A percentile compares a stretch with the other conserved stretches of the same genome.
Conservation (phyloP, 2,888 invertebrate species). For the Xestia sexstrigata region DNA sequence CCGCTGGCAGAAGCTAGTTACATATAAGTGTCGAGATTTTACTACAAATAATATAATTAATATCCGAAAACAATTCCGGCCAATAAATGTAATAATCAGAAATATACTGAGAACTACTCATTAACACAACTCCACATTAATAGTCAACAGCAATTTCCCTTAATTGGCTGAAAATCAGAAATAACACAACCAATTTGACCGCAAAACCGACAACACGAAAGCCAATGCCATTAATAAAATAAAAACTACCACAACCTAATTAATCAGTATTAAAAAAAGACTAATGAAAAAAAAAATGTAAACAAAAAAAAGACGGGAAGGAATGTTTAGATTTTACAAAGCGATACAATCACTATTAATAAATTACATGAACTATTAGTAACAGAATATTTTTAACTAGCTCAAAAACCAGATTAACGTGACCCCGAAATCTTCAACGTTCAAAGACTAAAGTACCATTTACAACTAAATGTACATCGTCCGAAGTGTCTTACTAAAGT, state of each 20-base stretch:
- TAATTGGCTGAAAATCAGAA: constrained; percentile 39
- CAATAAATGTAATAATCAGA: neutral
- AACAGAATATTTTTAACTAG: constrained; percentile 62
- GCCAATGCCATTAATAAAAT: constrained; percentile 27
- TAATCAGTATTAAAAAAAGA: constrained; percentile 45
- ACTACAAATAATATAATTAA: neutral
- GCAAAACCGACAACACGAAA: constrained; percentile 36
- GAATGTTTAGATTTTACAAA: constrained; percentile 68
- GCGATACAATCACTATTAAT: constrained; percentile 59
- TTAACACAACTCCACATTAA: constrained; percentile 2
- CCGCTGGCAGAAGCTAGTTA: no score
- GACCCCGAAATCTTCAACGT: constrained; percentile 31
- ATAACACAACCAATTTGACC: constrained; percentile 22
- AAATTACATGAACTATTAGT: constrained; percentile 68
- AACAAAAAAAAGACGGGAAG: constrained; percentile 52
- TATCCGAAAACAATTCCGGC: neutral
- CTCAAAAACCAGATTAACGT: constrained; percentile 36
- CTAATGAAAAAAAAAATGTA: constrained; percentile 45
- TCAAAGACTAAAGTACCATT: constrained; percentile 37
- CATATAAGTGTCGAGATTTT: neutral
- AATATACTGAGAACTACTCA: neutral
- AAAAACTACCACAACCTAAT: constrained; percentile 46
- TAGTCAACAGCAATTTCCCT: constrained; percentile 17
- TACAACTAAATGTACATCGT: constrained; percentile 56
- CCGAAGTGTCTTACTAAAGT: constrained; percentile 61